These are phyloP conservation scores for Drosophila miranda DNA, from an alignment of 1,140 invertebrate genomes.

Conservation along the genomic window DNA sequence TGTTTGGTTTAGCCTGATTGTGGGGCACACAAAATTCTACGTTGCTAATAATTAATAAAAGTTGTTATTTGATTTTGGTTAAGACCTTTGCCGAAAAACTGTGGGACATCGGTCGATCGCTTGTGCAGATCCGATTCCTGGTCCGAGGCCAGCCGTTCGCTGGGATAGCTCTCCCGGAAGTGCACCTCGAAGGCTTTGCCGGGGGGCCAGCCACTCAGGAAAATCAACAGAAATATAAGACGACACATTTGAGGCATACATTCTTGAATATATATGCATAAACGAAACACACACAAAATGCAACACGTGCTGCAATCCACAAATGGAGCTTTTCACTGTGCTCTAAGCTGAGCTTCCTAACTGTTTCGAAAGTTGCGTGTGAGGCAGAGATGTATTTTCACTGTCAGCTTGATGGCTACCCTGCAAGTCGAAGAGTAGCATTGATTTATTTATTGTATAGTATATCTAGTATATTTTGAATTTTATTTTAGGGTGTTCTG, in stretches of 20 bases:
- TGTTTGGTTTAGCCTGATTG: constrained; percentile 88
- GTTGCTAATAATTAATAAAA: constrained; percentile 52
- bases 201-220: neutral
- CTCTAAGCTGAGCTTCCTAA: constrained; percentile 9
- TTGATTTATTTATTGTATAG: no score
- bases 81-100: constrained; percentile 76
- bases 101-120: constrained; percentile 47
- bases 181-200: constrained; percentile 37
- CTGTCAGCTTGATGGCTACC: constrained; percentile 9
- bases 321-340: constrained; percentile 3
- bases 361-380: constrained; percentile 41
- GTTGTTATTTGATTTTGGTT: constrained; percentile 26
- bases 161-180: constrained; percentile 56
- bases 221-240: constrained; percentile 46
- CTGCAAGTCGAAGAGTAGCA: neutral
- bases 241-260: constrained; percentile 48
- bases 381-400: neutral
- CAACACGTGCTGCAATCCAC: constrained; percentile 18
- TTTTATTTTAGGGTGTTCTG: no score
- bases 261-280: constrained; percentile 11
- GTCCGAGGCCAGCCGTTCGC: constrained; percentile 38
- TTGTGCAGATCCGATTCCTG: constrained; percentile 48
- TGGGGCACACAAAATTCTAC: neutral
- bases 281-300: constrained; percentile 42
- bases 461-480: no score